Conservation (phyloP, 2,888 invertebrate species). For the Pammene aurita region DNA sequence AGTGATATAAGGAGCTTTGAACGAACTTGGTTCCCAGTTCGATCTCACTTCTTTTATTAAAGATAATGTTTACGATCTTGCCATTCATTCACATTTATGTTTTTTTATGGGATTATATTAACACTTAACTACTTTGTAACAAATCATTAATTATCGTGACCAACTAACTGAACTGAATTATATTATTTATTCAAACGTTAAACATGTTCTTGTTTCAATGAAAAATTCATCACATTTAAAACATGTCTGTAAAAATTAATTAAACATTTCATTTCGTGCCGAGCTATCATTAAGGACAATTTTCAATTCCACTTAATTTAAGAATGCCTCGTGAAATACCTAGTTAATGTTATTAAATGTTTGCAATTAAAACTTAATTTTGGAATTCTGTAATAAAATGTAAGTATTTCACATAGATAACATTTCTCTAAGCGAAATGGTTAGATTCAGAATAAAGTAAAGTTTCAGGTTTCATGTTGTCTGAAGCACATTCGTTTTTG, state of each 20-base stretch:
- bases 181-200: too few species aligned
- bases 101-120: too few species aligned
- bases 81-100: too few species aligned
- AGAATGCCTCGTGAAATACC: slow-evolving; percentile 15
- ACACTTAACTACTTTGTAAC: too few species aligned
- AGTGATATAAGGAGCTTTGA: too few species aligned
- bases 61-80: too few species aligned
- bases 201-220: not conserved
- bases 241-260: slow-evolving; percentile 25
- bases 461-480: too few species aligned
- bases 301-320: slow-evolving; percentile 23
- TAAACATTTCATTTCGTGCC: slow-evolving; percentile 30
- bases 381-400: not conserved
- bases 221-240: slow-evolving; percentile 8
- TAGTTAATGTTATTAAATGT: slow-evolving; percentile 21
- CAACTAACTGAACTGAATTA: too few species aligned
- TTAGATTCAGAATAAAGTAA: not conserved
- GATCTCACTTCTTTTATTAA: too few species aligned
- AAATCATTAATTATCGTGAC: too few species aligned
- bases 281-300: slow-evolving; percentile 30
- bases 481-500: too few species aligned
- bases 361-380: not conserved
- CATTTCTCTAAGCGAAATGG: not conserved
- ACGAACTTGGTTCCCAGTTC: too few species aligned
- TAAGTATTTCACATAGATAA: not conserved